Evolutionary conservation across 2,888 invertebrate genomes (phyloP).

Genomic region (Ptilodon capucinus): DNA sequence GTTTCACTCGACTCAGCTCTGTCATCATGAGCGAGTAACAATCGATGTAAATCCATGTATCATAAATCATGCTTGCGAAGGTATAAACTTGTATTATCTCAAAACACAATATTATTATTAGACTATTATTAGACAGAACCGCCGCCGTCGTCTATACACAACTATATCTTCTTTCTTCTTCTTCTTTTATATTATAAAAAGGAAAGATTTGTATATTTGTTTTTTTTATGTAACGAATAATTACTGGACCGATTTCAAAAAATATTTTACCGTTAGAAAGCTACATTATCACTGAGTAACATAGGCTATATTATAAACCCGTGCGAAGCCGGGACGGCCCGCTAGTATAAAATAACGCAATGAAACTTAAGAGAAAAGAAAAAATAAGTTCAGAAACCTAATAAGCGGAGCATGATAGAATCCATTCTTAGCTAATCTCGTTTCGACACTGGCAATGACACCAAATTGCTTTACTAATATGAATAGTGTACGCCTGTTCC

Average conservation of each 20-base stretch:
- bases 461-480: not conserved
- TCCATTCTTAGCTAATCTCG: not conserved
- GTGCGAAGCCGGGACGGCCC: too few relatives aligned
- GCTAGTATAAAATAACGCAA: conserved; percentile 8
- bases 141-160: too few relatives aligned
- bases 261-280: too few relatives aligned
- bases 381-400: conserved; percentile 17
- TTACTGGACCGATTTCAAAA: too few relatives aligned
- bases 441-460: not conserved
- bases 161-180: too few relatives aligned
- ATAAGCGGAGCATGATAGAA: not conserved
- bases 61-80: not conserved
- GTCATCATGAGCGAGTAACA: conserved; percentile 2
- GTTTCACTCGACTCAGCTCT: conserved; percentile 20
- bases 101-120: not conserved
- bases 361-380: conserved; percentile 18
- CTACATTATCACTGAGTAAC: too few relatives aligned
- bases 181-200: too few relatives aligned
- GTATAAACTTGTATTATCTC: not conserved
- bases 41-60: not conserved
- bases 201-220: too few relatives aligned
- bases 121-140: too few relatives aligned
- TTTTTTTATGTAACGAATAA: too few relatives aligned
- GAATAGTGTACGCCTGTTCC: not conserved
- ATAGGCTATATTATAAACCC: too few relatives aligned